phyloP scores from a whole-genome alignment of 2,797 vertebrate species.

The Corythornis leucogaster region DNA sequence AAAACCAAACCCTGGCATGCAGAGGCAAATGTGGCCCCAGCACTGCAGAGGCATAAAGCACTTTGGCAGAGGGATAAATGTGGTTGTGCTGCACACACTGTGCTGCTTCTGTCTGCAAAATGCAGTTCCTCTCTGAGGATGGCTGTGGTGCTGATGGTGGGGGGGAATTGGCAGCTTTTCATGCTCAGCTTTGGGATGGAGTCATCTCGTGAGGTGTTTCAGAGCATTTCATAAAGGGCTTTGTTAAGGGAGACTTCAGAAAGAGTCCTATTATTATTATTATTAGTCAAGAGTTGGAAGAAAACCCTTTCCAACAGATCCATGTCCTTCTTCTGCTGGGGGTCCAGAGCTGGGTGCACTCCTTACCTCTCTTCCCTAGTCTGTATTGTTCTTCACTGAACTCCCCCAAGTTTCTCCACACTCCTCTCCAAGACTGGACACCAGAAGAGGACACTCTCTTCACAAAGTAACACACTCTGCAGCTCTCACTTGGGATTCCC shows the following conservation, averaged over 20 bases:
- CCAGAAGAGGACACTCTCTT: neutral
- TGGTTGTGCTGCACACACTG: neutral
- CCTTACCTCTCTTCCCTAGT: neutral
- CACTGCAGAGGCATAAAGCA: neutral
- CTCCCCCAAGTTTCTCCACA: neutral
- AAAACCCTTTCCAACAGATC: neutral
- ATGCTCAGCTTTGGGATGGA: neutral
- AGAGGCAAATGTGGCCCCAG: slow-evolving; percentile 2
- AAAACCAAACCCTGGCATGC: neutral
- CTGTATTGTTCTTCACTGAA: neutral
- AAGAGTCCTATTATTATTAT: neutral
- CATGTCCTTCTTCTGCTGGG: too few relatives aligned
- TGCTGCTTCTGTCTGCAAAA: neutral
- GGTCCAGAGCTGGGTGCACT: neutral
- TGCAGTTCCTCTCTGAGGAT: neutral
- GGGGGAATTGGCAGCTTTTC: neutral
- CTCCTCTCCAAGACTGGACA: neutral
- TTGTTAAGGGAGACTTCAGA: neutral
- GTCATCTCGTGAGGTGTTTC: neutral
- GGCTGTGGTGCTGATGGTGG: neutral
- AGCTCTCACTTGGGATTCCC: neutral
- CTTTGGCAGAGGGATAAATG: slow-evolving; percentile 25
- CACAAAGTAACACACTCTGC: neutral
- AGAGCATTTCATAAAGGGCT: too few relatives aligned
- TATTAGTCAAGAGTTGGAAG: neutral